These are phyloP conservation scores for Luehdorfia chinensis DNA, from an alignment of 1,140 invertebrate genomes.

Conservation along the genomic window DNA sequence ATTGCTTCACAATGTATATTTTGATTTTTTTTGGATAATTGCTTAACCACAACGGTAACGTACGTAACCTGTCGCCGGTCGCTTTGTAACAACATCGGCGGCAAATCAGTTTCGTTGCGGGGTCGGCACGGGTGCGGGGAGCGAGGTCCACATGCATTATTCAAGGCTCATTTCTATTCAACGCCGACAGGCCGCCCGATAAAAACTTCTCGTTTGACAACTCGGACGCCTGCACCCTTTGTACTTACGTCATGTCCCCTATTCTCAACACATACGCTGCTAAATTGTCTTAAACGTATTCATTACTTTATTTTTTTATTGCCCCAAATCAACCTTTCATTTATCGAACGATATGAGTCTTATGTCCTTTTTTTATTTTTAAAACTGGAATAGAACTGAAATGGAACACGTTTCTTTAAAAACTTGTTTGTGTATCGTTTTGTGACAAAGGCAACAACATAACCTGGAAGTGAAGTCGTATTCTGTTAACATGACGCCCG, in stretches of 20 bases:
- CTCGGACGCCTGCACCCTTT: slow-evolving; percentile 70
- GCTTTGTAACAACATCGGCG: slow-evolving; percentile 38
- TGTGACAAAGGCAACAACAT: too few relatives aligned
- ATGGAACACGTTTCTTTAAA: too few relatives aligned
- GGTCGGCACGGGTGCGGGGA: slow-evolving; percentile 27
- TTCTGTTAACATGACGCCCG: too few relatives aligned
- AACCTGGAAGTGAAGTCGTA: too few relatives aligned
- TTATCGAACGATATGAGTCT: too few relatives aligned
- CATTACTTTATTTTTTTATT: slow-evolving; percentile 22
- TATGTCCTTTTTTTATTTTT: too few relatives aligned
- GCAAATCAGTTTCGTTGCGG: slow-evolving; percentile 54
- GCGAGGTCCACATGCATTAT: slow-evolving; percentile 61
- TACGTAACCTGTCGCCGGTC: slow-evolving; percentile 36
- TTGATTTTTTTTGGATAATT: slow-evolving; percentile 15
- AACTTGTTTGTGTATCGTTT: too few relatives aligned
- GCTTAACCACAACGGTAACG: slow-evolving; percentile 29
- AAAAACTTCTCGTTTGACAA: slow-evolving; percentile 75
- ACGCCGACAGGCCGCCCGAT: slow-evolving; percentile 66
- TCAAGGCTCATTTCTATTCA: slow-evolving; percentile 73
- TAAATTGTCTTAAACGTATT: slow-evolving; percentile 28
- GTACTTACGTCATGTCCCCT: slow-evolving; percentile 60
- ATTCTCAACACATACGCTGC: slow-evolving; percentile 25
- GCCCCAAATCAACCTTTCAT: not conserved
- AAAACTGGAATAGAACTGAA: too few relatives aligned
- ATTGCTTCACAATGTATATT: too few relatives aligned